These are phyloP conservation scores for Megalops cyprinoides DNA, from an alignment of 2,797 vertebrate species.

Conservation along the genomic window DNA sequence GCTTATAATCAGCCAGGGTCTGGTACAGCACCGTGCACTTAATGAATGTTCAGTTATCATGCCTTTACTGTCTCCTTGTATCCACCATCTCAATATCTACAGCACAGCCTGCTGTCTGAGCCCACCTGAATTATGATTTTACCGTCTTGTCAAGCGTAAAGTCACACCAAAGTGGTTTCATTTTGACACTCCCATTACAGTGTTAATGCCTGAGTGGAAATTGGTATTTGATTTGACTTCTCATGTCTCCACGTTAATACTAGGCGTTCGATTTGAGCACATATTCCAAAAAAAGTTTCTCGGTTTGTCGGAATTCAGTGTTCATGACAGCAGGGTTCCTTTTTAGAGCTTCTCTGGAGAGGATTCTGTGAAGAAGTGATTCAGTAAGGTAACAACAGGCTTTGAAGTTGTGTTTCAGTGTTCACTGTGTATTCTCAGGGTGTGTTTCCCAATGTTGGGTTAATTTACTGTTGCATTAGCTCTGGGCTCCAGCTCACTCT, in stretches of 20 bases:
- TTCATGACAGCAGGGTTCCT: background rate
- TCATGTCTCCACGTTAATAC: background rate
- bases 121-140: constrained; percentile 3
- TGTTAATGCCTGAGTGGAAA: background rate
- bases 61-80: background rate
- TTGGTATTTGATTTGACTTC: background rate
- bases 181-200: background rate
- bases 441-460: background rate
- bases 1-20: constrained; percentile 16
- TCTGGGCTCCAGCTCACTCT: constrained; percentile 14
- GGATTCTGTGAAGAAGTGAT: background rate
- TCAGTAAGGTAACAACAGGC: background rate
- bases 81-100: background rate
- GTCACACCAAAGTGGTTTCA: background rate
- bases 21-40: background rate
- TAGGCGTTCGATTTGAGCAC: background rate
- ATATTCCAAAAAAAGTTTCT: background rate
- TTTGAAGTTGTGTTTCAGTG: background rate
- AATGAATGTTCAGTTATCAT: background rate
- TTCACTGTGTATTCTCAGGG: background rate
- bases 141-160: background rate
- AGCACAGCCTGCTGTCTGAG: background rate
- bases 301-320: background rate
- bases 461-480: constrained; percentile 4
- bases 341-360: background rate